Evolutionary conservation across 2,888 invertebrate genomes (phyloP).

Genomic region (Sinohyriopsis cumingii): DNA sequence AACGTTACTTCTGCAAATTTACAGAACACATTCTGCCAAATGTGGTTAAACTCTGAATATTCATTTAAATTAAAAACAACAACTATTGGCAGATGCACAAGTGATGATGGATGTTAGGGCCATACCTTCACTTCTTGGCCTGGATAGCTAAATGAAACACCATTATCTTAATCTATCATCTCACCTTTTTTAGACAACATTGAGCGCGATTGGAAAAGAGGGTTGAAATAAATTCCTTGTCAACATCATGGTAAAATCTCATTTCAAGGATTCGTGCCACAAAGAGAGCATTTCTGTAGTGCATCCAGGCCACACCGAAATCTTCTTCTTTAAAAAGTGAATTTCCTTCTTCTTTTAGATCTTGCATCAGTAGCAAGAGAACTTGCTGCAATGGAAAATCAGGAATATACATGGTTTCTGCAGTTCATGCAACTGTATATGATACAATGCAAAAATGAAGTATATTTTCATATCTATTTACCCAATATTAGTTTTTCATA

Average conservation of each 20-base stretch:
- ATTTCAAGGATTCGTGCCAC: conserved; percentile 54
- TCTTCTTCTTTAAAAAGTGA: conserved; percentile 55
- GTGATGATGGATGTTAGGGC: no score
- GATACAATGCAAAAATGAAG: no score
- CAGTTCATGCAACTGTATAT: no score
- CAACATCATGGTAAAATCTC: conserved; percentile 53
- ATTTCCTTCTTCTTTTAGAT: conserved; percentile 65
- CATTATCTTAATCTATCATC: conserved; percentile 4
- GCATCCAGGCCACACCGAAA: conserved; percentile 53
- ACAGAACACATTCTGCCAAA: no score
- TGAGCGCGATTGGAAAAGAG: conserved; percentile 62
- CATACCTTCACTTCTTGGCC: not conserved
- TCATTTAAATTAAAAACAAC: no score
- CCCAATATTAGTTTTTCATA: no score
- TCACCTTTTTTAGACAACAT: conserved; percentile 62
- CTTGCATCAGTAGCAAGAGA: conserved; percentile 51
- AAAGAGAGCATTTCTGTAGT: conserved; percentile 59
- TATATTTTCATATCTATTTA: no score
- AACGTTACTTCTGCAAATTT: no score
- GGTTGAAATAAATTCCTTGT: conserved; percentile 58
- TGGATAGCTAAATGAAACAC: not conserved
- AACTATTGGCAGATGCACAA: no score
- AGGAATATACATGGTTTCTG: not conserved
- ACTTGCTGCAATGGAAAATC: conserved; percentile 39
- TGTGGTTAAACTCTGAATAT: no score